A percentile compares a stretch with the other conserved stretches of the same genome.
Evolutionary conservation across 2,113 vertebrate genomes (phyloP).

Genomic region (Tinamus guttatus): DNA sequence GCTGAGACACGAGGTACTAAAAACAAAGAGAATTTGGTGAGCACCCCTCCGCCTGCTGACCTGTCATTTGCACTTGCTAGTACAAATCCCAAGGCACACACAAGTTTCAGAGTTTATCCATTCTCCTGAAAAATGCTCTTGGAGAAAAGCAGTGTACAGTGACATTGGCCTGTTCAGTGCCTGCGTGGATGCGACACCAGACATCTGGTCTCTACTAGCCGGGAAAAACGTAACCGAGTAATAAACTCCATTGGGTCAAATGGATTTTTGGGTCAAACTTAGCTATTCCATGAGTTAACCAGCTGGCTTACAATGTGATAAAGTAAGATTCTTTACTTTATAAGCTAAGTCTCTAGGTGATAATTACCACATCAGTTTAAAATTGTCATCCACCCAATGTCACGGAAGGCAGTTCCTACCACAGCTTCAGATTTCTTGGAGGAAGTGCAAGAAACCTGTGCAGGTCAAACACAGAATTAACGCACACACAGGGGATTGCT

Average conservation of each 20-base stretch:
- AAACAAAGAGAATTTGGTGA: not conserved
- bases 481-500: fast-evolving
- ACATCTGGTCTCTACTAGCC: not conserved
- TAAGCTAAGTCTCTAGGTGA: not conserved
- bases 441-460: not conserved
- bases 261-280: not conserved
- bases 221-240: not conserved
- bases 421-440: not conserved
- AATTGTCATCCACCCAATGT: not conserved
- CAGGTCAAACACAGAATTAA: not conserved
- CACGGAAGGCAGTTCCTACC: fast-evolving
- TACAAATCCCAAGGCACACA: not conserved
- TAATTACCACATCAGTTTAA: not conserved
- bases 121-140: not conserved
- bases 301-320: not conserved
- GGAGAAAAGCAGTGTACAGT: not conserved
- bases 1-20: not conserved
- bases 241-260: not conserved
- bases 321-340: not conserved
- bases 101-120: not conserved
- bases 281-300: too few relatives aligned
- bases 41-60: not conserved
- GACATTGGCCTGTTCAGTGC: not conserved
- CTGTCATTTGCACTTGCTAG: not conserved
- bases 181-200: not conserved